Conservation (phyloP, 2,113 vertebrate species). For the Tragulus kanchil region DNA sequence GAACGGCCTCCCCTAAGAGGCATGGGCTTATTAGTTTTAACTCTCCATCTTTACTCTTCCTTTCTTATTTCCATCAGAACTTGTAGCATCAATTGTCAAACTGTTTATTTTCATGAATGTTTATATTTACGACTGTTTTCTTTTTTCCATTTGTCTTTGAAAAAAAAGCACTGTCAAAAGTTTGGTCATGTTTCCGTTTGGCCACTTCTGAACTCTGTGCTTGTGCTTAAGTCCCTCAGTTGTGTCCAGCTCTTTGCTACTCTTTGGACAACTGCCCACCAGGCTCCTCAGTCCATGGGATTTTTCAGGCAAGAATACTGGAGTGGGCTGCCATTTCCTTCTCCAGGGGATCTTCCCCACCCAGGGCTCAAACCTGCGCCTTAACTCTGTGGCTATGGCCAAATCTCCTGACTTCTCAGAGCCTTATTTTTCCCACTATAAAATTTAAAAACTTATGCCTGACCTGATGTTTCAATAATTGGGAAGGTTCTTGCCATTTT, state of each 20-base stretch:
- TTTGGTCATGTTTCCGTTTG: not conserved
- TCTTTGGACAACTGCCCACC: too few species aligned
- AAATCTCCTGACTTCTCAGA: not conserved
- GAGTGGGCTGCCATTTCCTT: not conserved
- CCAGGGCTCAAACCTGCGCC: not conserved
- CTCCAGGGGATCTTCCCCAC: not conserved
- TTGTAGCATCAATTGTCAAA: not conserved
- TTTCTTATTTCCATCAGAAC: conserved; percentile 4
- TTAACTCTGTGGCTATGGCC: not conserved
- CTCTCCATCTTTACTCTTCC: not conserved
- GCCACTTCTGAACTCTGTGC: not conserved
- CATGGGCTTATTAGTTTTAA: not conserved
- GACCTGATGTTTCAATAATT: not conserved
- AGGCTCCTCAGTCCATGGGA: not conserved
- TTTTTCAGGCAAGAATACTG: not conserved
- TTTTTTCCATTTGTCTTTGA: not conserved
- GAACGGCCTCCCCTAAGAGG: not conserved
- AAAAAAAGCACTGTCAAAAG: not conserved
- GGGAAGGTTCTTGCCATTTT: not conserved
- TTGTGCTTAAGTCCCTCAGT: not conserved
- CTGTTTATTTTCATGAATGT: not conserved
- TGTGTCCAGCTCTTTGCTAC: too few species aligned
- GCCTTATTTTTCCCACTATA: not conserved
- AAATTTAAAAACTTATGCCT: not conserved
- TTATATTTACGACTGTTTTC: not conserved